These are phyloP conservation scores for Strigamia crassipes DNA, from an alignment of 2,888 invertebrate genomes.

Conservation along the genomic window DNA sequence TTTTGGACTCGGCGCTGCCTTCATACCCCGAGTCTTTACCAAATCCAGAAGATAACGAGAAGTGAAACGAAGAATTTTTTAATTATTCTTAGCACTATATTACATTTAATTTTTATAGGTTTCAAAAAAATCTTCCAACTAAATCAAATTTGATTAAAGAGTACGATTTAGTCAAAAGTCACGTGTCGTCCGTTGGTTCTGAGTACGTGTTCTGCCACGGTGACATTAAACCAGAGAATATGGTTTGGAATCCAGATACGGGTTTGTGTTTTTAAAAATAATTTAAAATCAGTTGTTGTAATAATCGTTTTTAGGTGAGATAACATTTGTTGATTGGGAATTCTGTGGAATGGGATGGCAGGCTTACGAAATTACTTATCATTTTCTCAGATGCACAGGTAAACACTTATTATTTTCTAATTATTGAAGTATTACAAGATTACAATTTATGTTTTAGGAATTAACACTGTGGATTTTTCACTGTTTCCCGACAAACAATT, in stretches of 20 bases:
- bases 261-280: too few species aligned
- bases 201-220: background rate
- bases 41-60: background rate
- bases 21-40: background rate
- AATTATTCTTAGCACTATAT: too few species aligned
- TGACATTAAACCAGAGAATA: background rate
- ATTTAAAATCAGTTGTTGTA: too few species aligned
- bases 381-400: background rate
- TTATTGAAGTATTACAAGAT: background rate
- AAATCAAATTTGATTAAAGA: background rate
- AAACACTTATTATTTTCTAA: background rate
- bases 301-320: background rate
- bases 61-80: background rate
- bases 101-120: background rate
- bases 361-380: background rate
- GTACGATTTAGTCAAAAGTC: background rate
- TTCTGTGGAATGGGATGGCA: background rate
- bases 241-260: background rate
- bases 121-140: background rate
- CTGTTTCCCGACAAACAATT: background rate
- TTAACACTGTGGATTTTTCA: background rate
- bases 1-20: background rate
- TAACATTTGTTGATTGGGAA: constrained; percentile 12
- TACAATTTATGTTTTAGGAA: background rate
- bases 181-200: background rate